Conservation (phyloP, 2,113 vertebrate genomes). For the Rostratula benghalensis region DNA sequence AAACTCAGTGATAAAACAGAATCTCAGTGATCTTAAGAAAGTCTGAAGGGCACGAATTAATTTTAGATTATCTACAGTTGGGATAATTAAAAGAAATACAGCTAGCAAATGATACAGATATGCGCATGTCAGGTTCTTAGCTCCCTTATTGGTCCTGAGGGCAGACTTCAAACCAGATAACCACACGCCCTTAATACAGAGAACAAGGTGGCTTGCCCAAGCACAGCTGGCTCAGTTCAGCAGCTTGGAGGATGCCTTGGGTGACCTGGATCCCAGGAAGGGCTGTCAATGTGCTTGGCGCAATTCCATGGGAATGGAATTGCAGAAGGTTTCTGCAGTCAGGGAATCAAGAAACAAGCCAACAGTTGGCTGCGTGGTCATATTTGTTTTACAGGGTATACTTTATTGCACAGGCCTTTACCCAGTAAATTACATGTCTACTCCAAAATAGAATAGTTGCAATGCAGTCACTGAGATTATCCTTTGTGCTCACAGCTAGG, state of each 20-base stretch:
- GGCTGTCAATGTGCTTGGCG: background rate
- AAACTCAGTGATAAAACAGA: background rate
- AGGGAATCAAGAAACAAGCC: background rate
- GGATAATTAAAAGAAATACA: background rate
- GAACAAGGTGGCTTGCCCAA: background rate
- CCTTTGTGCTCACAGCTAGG: background rate
- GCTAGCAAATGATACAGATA: background rate
- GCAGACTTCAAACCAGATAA: background rate
- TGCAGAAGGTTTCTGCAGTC: background rate
- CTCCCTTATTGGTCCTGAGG: background rate
- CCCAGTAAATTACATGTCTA: background rate
- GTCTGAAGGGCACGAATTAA: background rate
- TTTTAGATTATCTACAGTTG: background rate
- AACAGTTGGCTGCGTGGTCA: background rate
- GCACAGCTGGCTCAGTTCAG: background rate
- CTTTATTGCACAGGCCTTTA: background rate
- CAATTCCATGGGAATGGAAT: background rate
- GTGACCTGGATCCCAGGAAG: background rate
- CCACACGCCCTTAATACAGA: background rate
- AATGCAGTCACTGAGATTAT: background rate
- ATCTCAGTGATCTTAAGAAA: background rate
- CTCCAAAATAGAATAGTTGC: background rate
- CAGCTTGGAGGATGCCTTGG: background rate
- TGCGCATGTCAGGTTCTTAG: background rate
- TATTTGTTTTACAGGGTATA: background rate